Evolutionary conservation across 2,888 invertebrate genomes (phyloP), one percentile per base, ranked within the genome.

Genomic region (Idaea aversata): DNA sequence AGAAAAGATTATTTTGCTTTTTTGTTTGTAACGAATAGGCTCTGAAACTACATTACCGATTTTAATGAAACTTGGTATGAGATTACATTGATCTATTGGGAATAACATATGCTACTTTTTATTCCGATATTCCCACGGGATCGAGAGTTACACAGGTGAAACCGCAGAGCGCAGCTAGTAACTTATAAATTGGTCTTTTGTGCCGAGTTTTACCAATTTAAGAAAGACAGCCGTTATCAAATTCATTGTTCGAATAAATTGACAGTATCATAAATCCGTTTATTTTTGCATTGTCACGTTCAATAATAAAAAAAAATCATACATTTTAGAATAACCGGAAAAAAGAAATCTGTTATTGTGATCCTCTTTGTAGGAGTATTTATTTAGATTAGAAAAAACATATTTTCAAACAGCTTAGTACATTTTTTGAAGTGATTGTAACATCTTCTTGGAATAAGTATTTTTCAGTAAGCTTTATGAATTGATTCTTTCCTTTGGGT

Each of bases 231-330:
- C 10, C 6, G 13, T 13, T 13, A 10, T 47, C 13, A 47, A 5
- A 47, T 13, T 47, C 47, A 7, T 47, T 47, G 47, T 47, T 7
- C 10, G 47, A 47, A 47, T 10, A 60, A 69, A 70, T 69, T 63
- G 66, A 63, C 67, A 61, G 61, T 34, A 67, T 65, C 63, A 69
- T 63, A 65, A 65, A 47, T 47, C 47, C 47, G 47, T 13, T 63
- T 71, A 67, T 72, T 74, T 71, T 72, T 78, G 78, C 77, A 64
- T 63, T 72, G 79, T 79, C 79, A 79, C 75, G 77, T 72, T 67
- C 67, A 72, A 70, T 77, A 77, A 77, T 79, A 79, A 76, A 77
- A 78, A 79, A 79, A 80, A 25, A 25, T n/a, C n/a, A n/a, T n/a
- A n/a, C n/a, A n/a, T n/a, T n/a, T 79, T 72, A 75, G 70, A 69